phyloP scores from a whole-genome alignment of 1,140 invertebrate genomes.

The Rhysida immarginata region DNA sequence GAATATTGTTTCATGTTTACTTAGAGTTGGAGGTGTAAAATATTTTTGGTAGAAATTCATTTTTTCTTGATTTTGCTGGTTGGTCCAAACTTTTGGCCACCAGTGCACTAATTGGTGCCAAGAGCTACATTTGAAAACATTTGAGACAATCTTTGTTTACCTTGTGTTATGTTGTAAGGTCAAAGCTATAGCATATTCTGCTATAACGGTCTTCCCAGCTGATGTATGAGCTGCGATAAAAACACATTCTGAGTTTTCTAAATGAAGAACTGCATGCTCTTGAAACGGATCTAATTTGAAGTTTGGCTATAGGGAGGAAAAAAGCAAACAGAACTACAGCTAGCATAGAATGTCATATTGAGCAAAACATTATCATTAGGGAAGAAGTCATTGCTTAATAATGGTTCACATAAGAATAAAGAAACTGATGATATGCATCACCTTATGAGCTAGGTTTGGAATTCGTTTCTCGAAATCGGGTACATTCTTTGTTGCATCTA shows the following conservation, averaged over 20 bases:
- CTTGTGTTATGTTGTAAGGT: conserved; percentile 81
- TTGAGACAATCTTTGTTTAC: too few species aligned
- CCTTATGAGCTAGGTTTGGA: conserved; percentile 62
- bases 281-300: conserved; percentile 97
- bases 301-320: conserved; percentile 40
- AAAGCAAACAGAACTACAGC: not conserved
- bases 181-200: conserved; percentile 90
- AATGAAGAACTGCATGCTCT: conserved; percentile 82
- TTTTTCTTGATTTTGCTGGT: too few species aligned
- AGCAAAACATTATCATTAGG: not conserved
- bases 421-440: conserved; percentile 11
- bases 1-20: too few species aligned
- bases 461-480: conserved; percentile 65
- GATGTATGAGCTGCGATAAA: conserved; percentile 99
- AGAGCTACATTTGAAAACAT: too few species aligned
- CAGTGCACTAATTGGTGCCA: too few species aligned
- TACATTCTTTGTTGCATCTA: conserved; percentile 63
- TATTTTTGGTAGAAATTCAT: too few species aligned
- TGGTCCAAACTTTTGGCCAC: too few species aligned
- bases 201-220: conserved; percentile 97
- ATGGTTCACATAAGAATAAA: not conserved
- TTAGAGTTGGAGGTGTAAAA: too few species aligned
- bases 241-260: conserved; percentile 87
- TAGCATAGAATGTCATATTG: not conserved
- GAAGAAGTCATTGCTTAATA: not conserved